phyloP scores from a whole-genome alignment of 2,888 invertebrate species.

The Standfussiana lucernea region DNA sequence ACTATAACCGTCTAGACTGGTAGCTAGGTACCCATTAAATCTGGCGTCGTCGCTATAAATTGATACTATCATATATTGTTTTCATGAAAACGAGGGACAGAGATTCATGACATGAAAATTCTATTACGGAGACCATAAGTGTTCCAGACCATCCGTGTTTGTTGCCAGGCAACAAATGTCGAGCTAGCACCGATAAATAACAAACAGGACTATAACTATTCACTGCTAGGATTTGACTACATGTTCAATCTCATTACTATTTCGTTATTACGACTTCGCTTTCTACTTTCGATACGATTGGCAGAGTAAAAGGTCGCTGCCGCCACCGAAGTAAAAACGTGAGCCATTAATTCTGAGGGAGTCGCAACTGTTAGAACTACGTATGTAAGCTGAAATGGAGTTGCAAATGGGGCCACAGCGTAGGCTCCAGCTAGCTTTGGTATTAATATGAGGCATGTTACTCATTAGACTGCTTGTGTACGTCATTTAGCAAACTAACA shows the following conservation, averaged over 20 bases:
- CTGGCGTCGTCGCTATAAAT: constrained; percentile 31
- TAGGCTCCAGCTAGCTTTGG: constrained; percentile 46
- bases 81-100: constrained; percentile 13
- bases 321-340: constrained; percentile 58
- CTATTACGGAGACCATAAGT: constrained; percentile 29
- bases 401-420: constrained; percentile 62
- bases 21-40: constrained; percentile 46
- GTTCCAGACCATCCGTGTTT: no score
- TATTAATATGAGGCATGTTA: constrained; percentile 49
- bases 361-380: constrained; percentile 54
- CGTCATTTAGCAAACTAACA: constrained; percentile 51
- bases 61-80: constrained; percentile 19
- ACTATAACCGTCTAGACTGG: constrained; percentile 57
- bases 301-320: constrained; percentile 45
- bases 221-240: constrained; percentile 32
- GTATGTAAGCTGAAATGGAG: constrained; percentile 61
- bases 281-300: constrained; percentile 59
- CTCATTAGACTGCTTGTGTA: constrained; percentile 42
- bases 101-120: constrained; percentile 27
- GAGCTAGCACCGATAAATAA: constrained; percentile 5
- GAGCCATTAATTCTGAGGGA: constrained; percentile 63
- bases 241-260: constrained; percentile 41
- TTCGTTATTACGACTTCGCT: constrained; percentile 45
- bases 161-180: neutral
- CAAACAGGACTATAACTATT: constrained; percentile 3